These are phyloP conservation scores for Halcyon badia DNA, from an alignment of 2,797 vertebrate species.

Conservation along the genomic window DNA sequence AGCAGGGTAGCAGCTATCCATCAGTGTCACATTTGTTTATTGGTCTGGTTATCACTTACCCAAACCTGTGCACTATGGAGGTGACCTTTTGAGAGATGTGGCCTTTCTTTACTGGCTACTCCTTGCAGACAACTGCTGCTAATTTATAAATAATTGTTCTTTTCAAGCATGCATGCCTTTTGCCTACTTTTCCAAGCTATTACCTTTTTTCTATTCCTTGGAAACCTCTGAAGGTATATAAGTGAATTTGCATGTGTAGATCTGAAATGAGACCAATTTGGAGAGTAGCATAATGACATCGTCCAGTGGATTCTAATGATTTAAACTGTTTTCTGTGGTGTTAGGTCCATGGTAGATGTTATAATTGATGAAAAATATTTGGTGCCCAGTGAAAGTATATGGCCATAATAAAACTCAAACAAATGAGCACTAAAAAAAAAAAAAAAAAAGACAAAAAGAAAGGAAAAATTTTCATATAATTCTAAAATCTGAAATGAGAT, in stretches of 20 bases:
- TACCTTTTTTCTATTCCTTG: background rate
- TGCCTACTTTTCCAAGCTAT: background rate
- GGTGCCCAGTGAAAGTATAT: background rate
- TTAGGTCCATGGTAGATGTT: background rate
- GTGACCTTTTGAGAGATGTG: background rate
- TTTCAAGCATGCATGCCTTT: background rate
- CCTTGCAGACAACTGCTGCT: background rate
- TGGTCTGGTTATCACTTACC: background rate
- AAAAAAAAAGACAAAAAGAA: background rate
- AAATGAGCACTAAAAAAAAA: background rate
- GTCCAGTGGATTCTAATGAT: background rate
- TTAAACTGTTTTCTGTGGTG: background rate
- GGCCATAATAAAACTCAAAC: background rate
- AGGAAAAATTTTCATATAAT: background rate
- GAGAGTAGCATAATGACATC: background rate
- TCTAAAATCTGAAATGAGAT: background rate
- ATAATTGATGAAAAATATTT: background rate
- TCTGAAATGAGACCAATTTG: background rate
- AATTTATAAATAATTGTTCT: background rate
- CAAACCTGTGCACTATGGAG: background rate
- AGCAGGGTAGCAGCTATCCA: background rate
- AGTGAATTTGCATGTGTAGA: background rate
- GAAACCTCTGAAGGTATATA: background rate
- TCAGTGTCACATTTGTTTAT: background rate
- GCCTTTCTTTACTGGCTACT: background rate